Evolutionary conservation across 2,888 invertebrate species (phyloP), one percentile per base, ranked within the genome.

Genomic region (Drosophila glabriapex): DNA sequence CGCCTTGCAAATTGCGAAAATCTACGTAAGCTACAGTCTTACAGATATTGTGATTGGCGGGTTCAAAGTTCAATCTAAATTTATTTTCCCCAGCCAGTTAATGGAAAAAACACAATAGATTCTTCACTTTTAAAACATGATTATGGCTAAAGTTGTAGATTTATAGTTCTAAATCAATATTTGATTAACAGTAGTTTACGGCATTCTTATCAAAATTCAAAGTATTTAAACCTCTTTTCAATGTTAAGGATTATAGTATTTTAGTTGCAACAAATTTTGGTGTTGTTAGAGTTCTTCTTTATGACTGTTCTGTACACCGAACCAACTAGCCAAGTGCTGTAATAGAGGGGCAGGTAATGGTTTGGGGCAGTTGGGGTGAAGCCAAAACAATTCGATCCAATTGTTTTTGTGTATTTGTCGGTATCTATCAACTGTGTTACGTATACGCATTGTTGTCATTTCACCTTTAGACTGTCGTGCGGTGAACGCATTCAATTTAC

Each of bases 371-470:
- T 19, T 10, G 19, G 12, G 12, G 0, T 19, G 22, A 16, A n/a
- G 5, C 4, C n/a, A 58, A 55, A 73, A 79, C 85, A 84, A 73
- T 79, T 55, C 35, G n/a, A 25, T n/a, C 28, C 53, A 54, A 28
- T 39, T 29, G 53, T 37, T 12, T 29, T 37, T 52, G 9, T 43
- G 9, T 50, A 25, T 55, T 39, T 54, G 60, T 9, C 33, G 61
- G 62, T 69, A 62, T 73, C 66, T 74, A 68, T 76, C 72, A 74
- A 72, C 63, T 61, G 66, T 76, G 81, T 87, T 77, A 72, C 85
- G 65, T 70, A 79, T 81, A 79, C 81, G 68, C 67, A 59, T 68
- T 77, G 75, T 70, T 77, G 80, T 68, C 55, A 35, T 33, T 35
- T 41, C 16, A 31, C 29, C 41, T 53, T 69, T 41, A 31, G 31